A percentile compares a stretch with the other conserved stretches of the same genome.
phyloP scores from a whole-genome alignment of 2,113 vertebrate species.

The Arvicanthis niloticus region DNA sequence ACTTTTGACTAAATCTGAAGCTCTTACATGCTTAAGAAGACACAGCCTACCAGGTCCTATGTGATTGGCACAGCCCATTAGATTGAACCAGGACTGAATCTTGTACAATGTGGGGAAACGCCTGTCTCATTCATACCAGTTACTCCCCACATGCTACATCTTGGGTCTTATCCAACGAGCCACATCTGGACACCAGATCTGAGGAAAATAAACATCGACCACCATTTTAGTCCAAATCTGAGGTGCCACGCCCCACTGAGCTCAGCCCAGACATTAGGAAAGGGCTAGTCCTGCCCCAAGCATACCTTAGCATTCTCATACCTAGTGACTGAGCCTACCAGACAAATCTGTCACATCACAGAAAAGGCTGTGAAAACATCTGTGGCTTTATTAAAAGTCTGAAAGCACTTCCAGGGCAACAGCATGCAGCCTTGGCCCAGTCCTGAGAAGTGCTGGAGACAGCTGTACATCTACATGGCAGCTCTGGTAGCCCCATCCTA shows the following conservation, averaged over 20 bases:
- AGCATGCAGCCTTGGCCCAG: neutral
- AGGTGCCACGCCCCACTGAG: neutral
- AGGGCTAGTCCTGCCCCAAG: neutral
- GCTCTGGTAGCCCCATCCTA: constrained; percentile 15
- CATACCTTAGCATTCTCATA: neutral
- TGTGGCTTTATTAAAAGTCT: constrained; percentile 20
- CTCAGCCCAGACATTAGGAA: neutral
- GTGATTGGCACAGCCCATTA: neutral
- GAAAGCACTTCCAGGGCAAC: neutral
- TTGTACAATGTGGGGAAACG: neutral
- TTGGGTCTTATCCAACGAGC: neutral
- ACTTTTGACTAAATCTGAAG: constrained; percentile 7
- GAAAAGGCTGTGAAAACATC: neutral
- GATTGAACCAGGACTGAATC: neutral
- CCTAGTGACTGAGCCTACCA: neutral
- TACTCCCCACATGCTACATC: neutral
- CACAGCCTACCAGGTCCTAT: neutral
- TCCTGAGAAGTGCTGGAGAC: neutral
- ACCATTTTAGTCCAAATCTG: neutral
- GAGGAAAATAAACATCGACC: neutral
- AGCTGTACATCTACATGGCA: neutral
- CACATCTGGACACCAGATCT: constrained; percentile 6
- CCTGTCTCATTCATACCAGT: neutral
- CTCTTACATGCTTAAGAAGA: neutral
- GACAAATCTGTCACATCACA: neutral